These are phyloP conservation scores for Vespertilio murinus DNA, from an alignment of 2,797 vertebrate genomes.

Conservation along the genomic window DNA sequence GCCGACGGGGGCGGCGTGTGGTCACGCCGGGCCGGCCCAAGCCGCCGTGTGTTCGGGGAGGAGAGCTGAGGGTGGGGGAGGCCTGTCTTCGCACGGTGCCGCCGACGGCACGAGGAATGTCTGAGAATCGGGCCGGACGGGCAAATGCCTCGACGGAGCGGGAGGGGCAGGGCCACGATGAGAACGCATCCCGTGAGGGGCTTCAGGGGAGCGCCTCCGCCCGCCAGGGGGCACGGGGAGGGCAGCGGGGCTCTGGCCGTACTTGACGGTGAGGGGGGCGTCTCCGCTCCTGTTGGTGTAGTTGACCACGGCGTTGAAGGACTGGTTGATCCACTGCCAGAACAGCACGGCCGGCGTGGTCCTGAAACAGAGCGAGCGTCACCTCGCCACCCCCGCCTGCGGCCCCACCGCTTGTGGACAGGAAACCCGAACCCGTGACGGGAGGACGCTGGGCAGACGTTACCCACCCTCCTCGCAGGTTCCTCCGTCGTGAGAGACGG, in stretches of 20 bases:
- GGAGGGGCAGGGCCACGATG: not conserved
- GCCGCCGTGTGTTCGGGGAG: too few species aligned
- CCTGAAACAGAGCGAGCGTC: slow-evolving; percentile 80
- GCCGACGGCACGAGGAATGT: accelerated
- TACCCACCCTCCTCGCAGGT: too few species aligned
- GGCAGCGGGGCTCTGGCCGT: not conserved
- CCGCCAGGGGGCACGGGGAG: accelerated
- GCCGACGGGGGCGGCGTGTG: accelerated
- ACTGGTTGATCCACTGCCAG: slow-evolving; percentile 99
- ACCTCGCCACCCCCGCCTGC: accelerated
- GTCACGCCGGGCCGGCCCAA: accelerated
- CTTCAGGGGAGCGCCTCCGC: not conserved
- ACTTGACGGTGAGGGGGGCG: slow-evolving; percentile 94
- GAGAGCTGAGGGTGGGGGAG: accelerated
- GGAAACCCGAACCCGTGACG: accelerated
- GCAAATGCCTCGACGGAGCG: not conserved
- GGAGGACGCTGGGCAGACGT: not conserved
- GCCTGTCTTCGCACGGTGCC: accelerated
- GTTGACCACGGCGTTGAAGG: slow-evolving; percentile 98
- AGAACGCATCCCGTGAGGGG: accelerated
- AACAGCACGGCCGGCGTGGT: slow-evolving; percentile 95
- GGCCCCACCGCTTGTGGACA: accelerated
- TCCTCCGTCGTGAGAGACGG: accelerated
- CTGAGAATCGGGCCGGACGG: not conserved
- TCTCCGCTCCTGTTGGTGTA: slow-evolving; percentile 98